A percentile compares a stretch with the other conserved stretches of the same genome.
phyloP scores from a whole-genome alignment of 2,888 invertebrate species.

The Polydesmus complanatus region DNA sequence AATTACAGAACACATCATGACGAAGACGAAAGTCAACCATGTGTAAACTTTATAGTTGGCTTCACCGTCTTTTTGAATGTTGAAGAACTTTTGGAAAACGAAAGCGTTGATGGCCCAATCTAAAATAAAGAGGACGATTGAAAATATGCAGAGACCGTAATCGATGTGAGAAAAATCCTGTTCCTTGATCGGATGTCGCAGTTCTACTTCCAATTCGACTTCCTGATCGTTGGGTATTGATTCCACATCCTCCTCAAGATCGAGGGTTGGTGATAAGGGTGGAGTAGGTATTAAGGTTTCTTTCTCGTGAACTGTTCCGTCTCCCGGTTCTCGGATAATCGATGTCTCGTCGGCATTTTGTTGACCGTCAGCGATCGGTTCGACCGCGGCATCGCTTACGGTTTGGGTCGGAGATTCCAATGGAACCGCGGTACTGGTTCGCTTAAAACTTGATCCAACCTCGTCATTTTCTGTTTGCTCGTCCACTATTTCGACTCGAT shows the following conservation, averaged over 20 bases:
- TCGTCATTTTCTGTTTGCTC: no score
- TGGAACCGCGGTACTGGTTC: no score
- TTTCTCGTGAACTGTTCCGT: neutral
- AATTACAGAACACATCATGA: neutral
- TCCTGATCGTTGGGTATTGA: no score
- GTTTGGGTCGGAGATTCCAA: no score
- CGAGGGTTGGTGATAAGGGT: no score
- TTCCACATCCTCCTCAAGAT: no score
- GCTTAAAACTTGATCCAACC: no score
- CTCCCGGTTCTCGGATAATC: no score
- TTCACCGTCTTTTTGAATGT: neutral
- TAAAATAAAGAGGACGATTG: neutral
- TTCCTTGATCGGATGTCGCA: neutral
- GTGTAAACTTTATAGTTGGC: neutral
- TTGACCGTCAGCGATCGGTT: neutral
- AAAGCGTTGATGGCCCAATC: neutral
- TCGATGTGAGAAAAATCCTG: neutral
- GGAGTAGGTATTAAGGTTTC: neutral
- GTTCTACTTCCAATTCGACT: no score
- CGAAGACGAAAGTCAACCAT: neutral
- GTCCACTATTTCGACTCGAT: no score
- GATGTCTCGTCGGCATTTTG: no score
- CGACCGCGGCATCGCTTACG: no score
- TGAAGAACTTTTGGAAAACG: neutral
- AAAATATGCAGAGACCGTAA: neutral